Evolutionary conservation across 2,113 vertebrate genomes (phyloP).

Genomic region (Epinephelus fuscoguttatus): DNA sequence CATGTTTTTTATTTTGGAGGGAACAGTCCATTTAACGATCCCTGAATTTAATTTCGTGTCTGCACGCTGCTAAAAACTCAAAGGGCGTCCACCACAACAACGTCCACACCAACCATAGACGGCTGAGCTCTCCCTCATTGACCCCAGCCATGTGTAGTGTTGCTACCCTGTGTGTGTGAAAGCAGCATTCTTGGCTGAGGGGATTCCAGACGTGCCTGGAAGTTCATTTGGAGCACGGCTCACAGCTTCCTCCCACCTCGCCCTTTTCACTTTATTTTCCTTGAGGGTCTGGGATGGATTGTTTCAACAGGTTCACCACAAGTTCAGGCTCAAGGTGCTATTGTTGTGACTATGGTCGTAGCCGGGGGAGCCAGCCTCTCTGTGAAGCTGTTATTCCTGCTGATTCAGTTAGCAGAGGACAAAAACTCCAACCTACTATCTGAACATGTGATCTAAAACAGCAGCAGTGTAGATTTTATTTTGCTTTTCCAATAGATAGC

Average conservation of each 20-base stretch:
- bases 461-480: neutral
- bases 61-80: neutral
- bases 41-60: neutral
- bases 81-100: slow-evolving; percentile 5
- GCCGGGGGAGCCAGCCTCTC: neutral
- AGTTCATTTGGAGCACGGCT: slow-evolving; percentile 45
- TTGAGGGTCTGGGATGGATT: slow-evolving; percentile 13
- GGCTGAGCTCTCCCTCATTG: slow-evolving; percentile 25
- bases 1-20: too few relatives aligned
- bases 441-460: slow-evolving; percentile 20
- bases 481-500: neutral
- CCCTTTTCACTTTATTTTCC: slow-evolving; percentile 43
- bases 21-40: neutral
- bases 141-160: slow-evolving; percentile 25
- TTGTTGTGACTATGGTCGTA: slow-evolving; percentile 41
- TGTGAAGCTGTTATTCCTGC: slow-evolving; percentile 22
- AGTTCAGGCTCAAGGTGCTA: slow-evolving; percentile 54
- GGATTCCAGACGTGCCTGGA: slow-evolving; percentile 59
- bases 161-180: slow-evolving; percentile 30
- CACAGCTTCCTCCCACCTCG: slow-evolving; percentile 56
- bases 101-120: slow-evolving; percentile 26
- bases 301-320: slow-evolving; percentile 54
- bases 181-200: slow-evolving; percentile 51
- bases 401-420: slow-evolving; percentile 12
- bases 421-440: neutral